Percentiles rank a stretch among this genome's conserved stretches.
Evolutionary conservation across 1,140 invertebrate genomes (phyloP).

Genomic region (Ceratosolen fusciceps): DNA sequence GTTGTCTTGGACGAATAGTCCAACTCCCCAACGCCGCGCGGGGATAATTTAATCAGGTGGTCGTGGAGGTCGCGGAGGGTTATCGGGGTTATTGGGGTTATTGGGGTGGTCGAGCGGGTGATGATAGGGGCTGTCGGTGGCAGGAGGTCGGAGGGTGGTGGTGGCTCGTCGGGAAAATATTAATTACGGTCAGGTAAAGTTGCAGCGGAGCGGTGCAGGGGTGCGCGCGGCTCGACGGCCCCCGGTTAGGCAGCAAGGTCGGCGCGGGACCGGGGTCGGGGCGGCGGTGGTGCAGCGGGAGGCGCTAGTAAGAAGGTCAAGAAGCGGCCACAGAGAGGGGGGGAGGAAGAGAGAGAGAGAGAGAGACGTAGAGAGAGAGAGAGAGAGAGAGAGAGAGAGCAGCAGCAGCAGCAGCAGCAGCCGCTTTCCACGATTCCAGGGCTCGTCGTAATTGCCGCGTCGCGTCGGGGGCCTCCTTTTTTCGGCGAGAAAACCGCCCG

Average conservation of each 20-base stretch:
- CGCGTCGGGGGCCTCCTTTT: not conserved
- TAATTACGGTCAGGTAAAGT: conserved; percentile 12
- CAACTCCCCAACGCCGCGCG: not conserved
- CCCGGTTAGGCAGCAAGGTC: not conserved
- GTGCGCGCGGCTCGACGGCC: not conserved
- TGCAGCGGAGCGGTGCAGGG: not conserved
- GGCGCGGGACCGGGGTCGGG: too few species aligned
- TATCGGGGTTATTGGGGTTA: not conserved
- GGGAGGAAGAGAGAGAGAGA: too few species aligned
- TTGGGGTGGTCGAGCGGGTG: not conserved
- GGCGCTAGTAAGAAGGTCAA: too few species aligned
- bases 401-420: not conserved
- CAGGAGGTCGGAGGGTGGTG: not conserved
- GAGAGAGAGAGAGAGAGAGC: too few species aligned
- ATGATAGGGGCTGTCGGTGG: not conserved
- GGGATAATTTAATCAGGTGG: not conserved
- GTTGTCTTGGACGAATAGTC: not conserved
- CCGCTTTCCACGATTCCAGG: conserved; percentile 17
- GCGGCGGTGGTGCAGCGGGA: not conserved
- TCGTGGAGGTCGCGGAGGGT: not conserved
- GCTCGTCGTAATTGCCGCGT: conserved; percentile 13
- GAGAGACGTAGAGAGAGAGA: conserved; percentile 1
- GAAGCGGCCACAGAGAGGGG: too few species aligned
- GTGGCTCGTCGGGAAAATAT: not conserved
- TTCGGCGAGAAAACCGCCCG: conserved; percentile 21